Evolutionary conservation across 2,888 invertebrate genomes (phyloP).

Genomic region (Panzeria rudis): DNA sequence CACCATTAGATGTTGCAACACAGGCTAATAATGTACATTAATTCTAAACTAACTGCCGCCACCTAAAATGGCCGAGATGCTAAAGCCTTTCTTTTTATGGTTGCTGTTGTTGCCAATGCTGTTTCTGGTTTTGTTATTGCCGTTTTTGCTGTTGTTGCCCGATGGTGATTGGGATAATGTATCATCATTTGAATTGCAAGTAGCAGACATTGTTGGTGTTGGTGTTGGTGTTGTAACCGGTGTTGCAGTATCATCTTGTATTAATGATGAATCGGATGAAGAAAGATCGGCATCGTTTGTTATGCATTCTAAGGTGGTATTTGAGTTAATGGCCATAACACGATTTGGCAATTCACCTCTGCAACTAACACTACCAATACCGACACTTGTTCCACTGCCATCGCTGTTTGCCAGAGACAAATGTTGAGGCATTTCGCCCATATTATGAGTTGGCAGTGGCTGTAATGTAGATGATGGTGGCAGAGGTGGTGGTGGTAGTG

Average conservation of each 20-base stretch:
- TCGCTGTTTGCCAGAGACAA: constrained; percentile 42
- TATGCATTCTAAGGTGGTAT: constrained; percentile 70
- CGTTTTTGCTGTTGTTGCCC: constrained; percentile 43
- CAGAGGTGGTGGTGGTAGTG: constrained; percentile 4
- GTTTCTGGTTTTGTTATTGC: constrained; percentile 43
- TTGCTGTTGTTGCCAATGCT: constrained; percentile 59
- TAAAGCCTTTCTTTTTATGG: constrained; percentile 81
- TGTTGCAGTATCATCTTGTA: constrained; percentile 63
- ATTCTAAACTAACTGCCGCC: constrained; percentile 77
- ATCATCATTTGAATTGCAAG: constrained; percentile 63
- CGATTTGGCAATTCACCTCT: constrained; percentile 68
- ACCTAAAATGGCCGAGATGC: constrained; percentile 83
- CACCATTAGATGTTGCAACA: constrained; percentile 17
- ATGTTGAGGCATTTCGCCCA: constrained; percentile 51
- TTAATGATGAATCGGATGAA: constrained; percentile 73
- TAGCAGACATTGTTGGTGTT: constrained; percentile 67
- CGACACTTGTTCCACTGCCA: constrained; percentile 16
- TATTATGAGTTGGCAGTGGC: constrained; percentile 40
- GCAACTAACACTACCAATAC: constrained; percentile 25
- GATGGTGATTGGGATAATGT: constrained; percentile 68
- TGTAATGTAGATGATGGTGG: constrained; percentile 4
- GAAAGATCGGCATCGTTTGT: constrained; percentile 73
- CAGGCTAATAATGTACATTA: constrained; percentile 37
- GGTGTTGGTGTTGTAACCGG: constrained; percentile 53
- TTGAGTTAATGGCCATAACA: constrained; percentile 72